A percentile compares a stretch with the other conserved stretches of the same genome.
These are phyloP conservation scores for Adelges cooleyi DNA, from an alignment of 1,140 invertebrate genomes.

Conservation along the genomic window DNA sequence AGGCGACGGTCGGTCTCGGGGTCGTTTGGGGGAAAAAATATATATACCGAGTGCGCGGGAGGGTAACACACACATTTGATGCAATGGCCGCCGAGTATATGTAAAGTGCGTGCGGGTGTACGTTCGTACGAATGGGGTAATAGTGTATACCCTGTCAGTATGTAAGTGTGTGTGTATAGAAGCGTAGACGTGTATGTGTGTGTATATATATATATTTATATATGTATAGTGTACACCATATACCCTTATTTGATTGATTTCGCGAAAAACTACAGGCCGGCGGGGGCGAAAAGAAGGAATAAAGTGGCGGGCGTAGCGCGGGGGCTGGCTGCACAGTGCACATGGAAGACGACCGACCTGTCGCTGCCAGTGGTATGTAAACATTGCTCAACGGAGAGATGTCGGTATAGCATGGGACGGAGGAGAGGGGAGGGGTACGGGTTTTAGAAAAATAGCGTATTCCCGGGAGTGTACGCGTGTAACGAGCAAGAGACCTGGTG, in stretches of 20 bases:
- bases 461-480: background rate
- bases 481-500: background rate
- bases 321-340: too few species aligned
- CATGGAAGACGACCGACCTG: background rate
- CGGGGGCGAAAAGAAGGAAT: too few species aligned
- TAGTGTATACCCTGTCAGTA: background rate
- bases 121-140: constrained; percentile 6
- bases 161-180: background rate
- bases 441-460: constrained; percentile 13
- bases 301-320: too few species aligned
- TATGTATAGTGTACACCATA: too few species aligned
- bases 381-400: constrained; percentile 6
- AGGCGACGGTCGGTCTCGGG: constrained; percentile 15
- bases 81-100: constrained; percentile 20
- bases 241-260: constrained; percentile 17
- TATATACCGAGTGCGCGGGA: background rate
- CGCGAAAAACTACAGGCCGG: background rate
- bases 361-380: constrained; percentile 17
- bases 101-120: background rate
- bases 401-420: background rate
- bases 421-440: background rate
- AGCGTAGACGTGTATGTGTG: too few species aligned
- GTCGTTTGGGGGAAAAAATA: constrained; percentile 1
- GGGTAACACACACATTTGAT: background rate
- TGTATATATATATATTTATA: too few species aligned